Evolutionary conservation across 2,797 vertebrate species (phyloP), one percentile per base, ranked within the genome.

Genomic region (Pipistrellus kuhlii): DNA sequence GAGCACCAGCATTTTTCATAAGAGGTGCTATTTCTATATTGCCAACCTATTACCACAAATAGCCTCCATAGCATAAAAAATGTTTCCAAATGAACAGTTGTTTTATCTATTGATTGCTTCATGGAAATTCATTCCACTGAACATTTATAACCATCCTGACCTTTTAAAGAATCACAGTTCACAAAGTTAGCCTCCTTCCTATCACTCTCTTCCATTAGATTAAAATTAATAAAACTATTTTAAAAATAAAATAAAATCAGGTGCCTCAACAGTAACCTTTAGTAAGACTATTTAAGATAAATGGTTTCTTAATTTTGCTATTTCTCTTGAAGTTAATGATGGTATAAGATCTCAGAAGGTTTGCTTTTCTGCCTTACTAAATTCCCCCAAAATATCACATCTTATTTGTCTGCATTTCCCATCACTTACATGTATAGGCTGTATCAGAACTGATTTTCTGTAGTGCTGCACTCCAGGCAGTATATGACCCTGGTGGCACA

Each of bases 41-140:
- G 38, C 20, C 57, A 78, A 69, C 25, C 30, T 55, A 20, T 48
- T 57, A 64, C 20, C 64, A 87, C 10, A 85, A 80, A 73, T 68
- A 87, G 5, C 21, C 53, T 71, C 25, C 38, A 41, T 18, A 7
- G 14, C 27, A 85, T 18, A 78, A 27, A 75, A 53, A 23, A 13
- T 55, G 8, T n/a, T 76, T 83, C 44, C 85, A 89, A 90, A 84
- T 75, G 48, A 88, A 53, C 32, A 32, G 48, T 78, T 66, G 53
- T 30, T 94, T 85, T 80, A 64, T 64, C n/a, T 38, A 68, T 23
- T 53, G 55, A 8, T 88, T 59, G 21, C 9, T 81, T 80, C 14
- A 48, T 62, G 13, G 55, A 92, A 87, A 78, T 75, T 62, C 62
- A 81, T 91, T 78, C 44, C 88, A 30, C 53, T 44, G 23, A 95